Conservation (phyloP, 2,797 vertebrate genomes). For the Halcyon chelicuti region DNA sequence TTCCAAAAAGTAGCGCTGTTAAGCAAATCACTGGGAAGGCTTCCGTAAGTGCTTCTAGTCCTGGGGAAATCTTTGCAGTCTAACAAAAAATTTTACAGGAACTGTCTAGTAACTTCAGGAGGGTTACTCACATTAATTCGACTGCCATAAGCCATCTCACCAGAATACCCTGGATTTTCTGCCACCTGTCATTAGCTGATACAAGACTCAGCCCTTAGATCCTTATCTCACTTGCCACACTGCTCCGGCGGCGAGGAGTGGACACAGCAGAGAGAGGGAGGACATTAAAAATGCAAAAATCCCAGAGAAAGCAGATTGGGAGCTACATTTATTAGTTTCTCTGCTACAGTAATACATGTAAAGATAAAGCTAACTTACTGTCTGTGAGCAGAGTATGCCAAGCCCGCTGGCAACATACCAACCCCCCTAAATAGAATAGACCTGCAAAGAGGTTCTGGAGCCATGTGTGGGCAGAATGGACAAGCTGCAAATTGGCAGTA, state of each 20-base stretch:
- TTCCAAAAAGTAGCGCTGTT: neutral
- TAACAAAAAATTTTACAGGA: neutral
- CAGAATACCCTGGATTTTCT: neutral
- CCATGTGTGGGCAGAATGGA: neutral
- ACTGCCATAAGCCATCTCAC: neutral
- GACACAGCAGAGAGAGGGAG: neutral
- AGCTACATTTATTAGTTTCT: neutral
- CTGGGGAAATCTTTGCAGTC: neutral
- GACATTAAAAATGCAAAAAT: neutral
- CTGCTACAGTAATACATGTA: neutral
- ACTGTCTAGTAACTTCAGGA: neutral
- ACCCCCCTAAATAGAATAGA: neutral
- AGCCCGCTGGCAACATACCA: neutral
- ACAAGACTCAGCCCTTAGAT: fast-evolving
- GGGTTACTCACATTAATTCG: neutral
- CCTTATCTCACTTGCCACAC: neutral
- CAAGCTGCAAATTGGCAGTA: neutral
- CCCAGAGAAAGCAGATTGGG: neutral
- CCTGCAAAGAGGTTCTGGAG: neutral
- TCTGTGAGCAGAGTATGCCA: neutral
- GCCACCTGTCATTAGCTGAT: neutral
- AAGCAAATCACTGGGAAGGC: neutral
- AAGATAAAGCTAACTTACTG: neutral
- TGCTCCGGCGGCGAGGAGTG: fast-evolving
- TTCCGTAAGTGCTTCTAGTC: neutral